Percentiles rank a stretch among this genome's conserved stretches.
phyloP scores from a whole-genome alignment of 2,797 vertebrate genomes.

The Crocidura indochinensis region DNA sequence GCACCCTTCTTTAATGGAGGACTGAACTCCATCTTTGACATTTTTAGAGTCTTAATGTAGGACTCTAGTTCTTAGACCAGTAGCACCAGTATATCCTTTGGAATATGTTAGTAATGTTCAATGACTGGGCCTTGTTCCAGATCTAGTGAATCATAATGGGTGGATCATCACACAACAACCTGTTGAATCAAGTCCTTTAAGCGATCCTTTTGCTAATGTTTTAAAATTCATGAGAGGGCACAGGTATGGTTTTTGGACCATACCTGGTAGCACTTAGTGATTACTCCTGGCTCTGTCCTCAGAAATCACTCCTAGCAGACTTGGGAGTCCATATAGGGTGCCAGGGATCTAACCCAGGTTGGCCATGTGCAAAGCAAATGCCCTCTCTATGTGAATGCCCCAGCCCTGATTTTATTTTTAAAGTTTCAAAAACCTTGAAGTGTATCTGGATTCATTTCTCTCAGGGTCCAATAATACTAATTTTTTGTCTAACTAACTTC shows the following conservation, averaged over 20 bases:
- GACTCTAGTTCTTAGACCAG: background rate
- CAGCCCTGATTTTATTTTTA: background rate
- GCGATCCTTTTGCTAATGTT: background rate
- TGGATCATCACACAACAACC: background rate
- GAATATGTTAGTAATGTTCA: background rate
- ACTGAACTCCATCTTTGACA: background rate
- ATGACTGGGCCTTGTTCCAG: background rate
- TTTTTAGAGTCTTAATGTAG: background rate
- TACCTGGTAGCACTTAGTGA: too few relatives aligned
- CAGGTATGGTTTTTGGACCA: background rate
- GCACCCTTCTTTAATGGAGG: background rate
- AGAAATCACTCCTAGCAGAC: too few relatives aligned
- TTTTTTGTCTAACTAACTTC: background rate
- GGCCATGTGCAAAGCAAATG: too few relatives aligned
- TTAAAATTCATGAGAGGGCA: background rate
- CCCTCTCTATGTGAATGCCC: too few relatives aligned
- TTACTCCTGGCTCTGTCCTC: too few relatives aligned
- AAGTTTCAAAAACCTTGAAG: background rate
- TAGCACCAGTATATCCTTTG: background rate
- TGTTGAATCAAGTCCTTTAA: background rate
- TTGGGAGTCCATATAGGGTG: too few relatives aligned
- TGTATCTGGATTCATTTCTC: slow-evolving; percentile 26
- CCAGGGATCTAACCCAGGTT: too few relatives aligned
- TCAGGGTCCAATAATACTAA: background rate
- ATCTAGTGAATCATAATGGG: background rate